Evolutionary conservation across 1,140 invertebrate species (phyloP).

Genomic region (Chrysoperla carnea): DNA sequence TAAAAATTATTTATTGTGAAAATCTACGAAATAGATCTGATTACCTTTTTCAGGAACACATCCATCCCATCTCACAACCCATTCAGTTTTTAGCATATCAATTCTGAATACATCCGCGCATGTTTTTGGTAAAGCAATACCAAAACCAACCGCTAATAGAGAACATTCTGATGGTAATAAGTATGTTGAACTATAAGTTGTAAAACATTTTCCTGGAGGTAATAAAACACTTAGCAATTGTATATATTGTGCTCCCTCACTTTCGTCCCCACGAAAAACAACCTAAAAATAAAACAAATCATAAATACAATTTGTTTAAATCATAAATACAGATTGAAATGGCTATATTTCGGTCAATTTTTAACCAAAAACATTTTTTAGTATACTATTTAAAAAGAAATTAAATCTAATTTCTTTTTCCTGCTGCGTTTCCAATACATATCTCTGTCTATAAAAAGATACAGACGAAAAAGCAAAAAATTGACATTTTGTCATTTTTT

Average conservation of each 20-base stretch:
- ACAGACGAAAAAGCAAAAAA: too few relatives aligned
- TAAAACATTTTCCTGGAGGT: neutral
- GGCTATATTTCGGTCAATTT: too few relatives aligned
- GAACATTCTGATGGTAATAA: neutral
- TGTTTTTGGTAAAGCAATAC: neutral
- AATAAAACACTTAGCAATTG: neutral
- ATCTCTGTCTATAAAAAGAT: too few relatives aligned
- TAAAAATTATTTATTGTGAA: too few relatives aligned
- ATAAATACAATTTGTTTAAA: neutral
- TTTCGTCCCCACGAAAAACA: conserved; percentile 14
- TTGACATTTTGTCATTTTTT: too few relatives aligned
- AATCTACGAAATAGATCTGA: too few relatives aligned
- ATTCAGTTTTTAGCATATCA: neutral
- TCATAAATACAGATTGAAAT: too few relatives aligned
- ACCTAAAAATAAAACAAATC: conserved; percentile 17
- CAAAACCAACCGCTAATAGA: neutral
- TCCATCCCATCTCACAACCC: neutral
- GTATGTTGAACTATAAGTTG: neutral
- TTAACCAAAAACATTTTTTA: too few relatives aligned
- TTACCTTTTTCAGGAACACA: neutral
- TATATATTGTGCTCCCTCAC: neutral
- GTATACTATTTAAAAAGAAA: too few relatives aligned
- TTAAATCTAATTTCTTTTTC: too few relatives aligned
- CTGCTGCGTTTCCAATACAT: too few relatives aligned
- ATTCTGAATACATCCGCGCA: neutral